These are phyloP conservation scores for Ianthella basta DNA, from an alignment of 37 sponge, comb jelly and placozoan species.

Conservation along the genomic window DNA sequence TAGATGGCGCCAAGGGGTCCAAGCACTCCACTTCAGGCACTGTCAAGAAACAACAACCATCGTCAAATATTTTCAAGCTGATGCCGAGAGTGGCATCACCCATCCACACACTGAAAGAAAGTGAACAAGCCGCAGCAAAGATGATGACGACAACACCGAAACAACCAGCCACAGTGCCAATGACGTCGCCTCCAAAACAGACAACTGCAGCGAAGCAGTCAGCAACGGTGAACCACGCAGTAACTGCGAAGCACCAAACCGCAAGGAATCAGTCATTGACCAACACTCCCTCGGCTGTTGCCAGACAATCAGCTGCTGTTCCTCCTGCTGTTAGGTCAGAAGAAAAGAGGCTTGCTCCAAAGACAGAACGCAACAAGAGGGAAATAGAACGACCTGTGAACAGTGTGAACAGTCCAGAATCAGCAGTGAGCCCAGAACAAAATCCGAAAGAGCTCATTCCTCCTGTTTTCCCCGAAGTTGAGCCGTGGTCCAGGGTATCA, in stretches of 20 bases:
- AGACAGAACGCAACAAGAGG: no score
- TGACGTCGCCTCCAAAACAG: background rate
- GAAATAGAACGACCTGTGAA: background rate
- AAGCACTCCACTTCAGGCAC: background rate
- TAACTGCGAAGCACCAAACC: background rate
- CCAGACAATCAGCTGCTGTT: background rate
- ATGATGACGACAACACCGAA: background rate
- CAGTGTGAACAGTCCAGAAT: background rate
- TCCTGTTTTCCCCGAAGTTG: slow-evolving; percentile 57
- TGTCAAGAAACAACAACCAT: background rate
- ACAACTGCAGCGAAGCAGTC: background rate
- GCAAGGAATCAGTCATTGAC: background rate
- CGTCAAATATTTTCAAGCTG: background rate
- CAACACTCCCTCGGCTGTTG: background rate
- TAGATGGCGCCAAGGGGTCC: background rate
- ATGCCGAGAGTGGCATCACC: slow-evolving; percentile 12
- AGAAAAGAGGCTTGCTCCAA: background rate
- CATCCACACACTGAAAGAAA: background rate
- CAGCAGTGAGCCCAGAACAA: background rate
- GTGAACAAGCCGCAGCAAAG: slow-evolving; percentile 1
- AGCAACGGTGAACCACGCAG: background rate
- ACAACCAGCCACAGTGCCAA: background rate
- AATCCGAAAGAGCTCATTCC: slow-evolving; percentile 27
- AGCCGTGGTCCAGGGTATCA: slow-evolving; percentile 62
- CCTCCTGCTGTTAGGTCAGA: background rate